Conservation (phyloP, 2,113 vertebrate species). For the Bolborhynchus lineola region DNA sequence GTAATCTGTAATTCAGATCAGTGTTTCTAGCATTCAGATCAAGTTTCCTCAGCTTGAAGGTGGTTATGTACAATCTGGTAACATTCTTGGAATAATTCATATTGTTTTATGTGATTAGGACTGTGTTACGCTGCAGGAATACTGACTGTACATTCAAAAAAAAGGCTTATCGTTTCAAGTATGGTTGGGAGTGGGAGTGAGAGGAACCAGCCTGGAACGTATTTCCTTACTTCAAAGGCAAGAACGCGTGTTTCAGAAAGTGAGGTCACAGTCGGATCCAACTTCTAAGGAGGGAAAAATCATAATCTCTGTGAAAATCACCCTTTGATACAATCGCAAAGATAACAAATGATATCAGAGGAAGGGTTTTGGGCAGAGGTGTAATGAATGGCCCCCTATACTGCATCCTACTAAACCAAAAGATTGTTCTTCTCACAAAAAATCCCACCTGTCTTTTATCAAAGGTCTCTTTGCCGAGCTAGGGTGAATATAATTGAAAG, state of each 20-base stretch:
- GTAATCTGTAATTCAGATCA: neutral
- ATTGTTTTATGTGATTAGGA: neutral
- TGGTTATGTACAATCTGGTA: neutral
- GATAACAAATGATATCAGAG: neutral
- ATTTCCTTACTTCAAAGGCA: constrained; percentile 50
- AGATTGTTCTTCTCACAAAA: neutral
- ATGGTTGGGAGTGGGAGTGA: neutral
- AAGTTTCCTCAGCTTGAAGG: neutral
- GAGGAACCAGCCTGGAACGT: neutral
- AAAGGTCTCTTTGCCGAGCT: neutral
- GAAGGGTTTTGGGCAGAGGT: neutral
- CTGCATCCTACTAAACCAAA: neutral
- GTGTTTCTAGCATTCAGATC: neutral
- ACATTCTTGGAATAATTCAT: neutral
- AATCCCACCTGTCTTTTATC: neutral
- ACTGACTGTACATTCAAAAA: neutral
- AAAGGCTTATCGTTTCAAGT: neutral
- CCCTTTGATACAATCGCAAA: constrained; percentile 20
- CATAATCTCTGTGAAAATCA: neutral
- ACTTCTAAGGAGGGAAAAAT: constrained; percentile 42
- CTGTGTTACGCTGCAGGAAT: neutral
- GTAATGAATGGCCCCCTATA: neutral
- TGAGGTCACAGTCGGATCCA: neutral
- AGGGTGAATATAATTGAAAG: neutral
- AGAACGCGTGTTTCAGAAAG: neutral